Evolutionary conservation across 1,140 invertebrate genomes (phyloP).

Genomic region (Drosophila nannoptera): DNA sequence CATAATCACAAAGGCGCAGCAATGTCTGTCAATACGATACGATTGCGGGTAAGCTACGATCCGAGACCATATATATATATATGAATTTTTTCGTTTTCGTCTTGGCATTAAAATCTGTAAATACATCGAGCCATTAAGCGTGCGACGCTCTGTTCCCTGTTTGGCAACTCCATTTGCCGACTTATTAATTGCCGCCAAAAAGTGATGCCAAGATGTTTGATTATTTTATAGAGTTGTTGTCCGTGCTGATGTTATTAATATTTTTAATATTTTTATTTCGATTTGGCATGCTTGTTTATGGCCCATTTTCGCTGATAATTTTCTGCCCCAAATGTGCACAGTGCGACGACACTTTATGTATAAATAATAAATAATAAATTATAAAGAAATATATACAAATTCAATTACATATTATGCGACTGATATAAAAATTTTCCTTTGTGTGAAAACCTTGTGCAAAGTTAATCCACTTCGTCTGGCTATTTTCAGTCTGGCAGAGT

Average conservation of each 20-base stretch:
- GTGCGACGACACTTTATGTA: conserved; percentile 56
- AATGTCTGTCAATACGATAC: conserved; percentile 17
- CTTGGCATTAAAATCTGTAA: conserved; percentile 76
- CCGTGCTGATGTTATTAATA: conserved; percentile 56
- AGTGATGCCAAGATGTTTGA: conserved; percentile 33
- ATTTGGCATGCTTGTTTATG: conserved; percentile 57
- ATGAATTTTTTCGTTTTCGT: conserved; percentile 43
- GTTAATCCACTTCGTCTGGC: neutral
- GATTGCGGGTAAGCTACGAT: too few relatives aligned
- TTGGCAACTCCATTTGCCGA: conserved; percentile 45
- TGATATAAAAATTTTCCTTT: conserved; percentile 4
- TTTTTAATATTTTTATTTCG: conserved; percentile 52
- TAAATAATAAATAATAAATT: conserved; percentile 43
- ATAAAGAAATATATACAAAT: conserved; percentile 45
- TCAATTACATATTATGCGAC: conserved; percentile 40
- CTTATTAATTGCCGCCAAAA: conserved; percentile 41
- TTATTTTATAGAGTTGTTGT: conserved; percentile 41
- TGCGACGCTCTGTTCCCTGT: conserved; percentile 57
- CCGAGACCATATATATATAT: conserved; percentile 23
- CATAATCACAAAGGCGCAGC: conserved; percentile 66
- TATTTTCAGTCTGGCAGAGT: conserved; percentile 25
- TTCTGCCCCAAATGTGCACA: conserved; percentile 28
- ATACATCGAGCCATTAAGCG: conserved; percentile 74
- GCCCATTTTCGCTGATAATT: conserved; percentile 63
- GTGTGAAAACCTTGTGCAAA: neutral